Evolutionary conservation across 2,797 vertebrate genomes (phyloP).

Genomic region (Sebastes steindachneri): DNA sequence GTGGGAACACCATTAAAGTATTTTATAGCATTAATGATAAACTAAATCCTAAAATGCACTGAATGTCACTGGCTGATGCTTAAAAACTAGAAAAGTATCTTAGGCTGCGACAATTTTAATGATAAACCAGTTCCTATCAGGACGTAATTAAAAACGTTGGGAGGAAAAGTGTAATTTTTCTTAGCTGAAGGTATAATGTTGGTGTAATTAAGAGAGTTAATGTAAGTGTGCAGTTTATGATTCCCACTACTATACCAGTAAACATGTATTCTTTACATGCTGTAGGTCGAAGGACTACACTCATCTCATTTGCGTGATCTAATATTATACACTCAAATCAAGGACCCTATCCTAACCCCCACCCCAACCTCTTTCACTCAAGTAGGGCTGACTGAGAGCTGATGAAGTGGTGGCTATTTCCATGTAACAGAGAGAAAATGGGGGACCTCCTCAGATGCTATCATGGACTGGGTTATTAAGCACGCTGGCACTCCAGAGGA

Average conservation of each 20-base stretch:
- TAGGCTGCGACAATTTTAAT: not conserved
- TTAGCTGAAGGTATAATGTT: not conserved
- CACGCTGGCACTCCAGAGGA: slow-evolving; percentile 45
- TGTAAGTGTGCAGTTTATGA: not conserved
- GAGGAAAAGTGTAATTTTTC: not conserved
- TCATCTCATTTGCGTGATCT: slow-evolving; percentile 35
- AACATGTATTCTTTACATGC: slow-evolving; percentile 19
- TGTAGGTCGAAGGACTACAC: not conserved
- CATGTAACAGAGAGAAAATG: slow-evolving; percentile 53
- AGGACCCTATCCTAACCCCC: slow-evolving; percentile 36
- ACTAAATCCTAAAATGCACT: not conserved
- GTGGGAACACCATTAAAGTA: not conserved
- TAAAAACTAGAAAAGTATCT: not conserved
- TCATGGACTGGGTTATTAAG: slow-evolving; percentile 63
- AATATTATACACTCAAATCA: slow-evolving; percentile 40
- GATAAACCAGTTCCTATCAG: not conserved
- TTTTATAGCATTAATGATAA: not conserved
- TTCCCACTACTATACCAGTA: not conserved
- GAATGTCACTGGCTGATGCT: not conserved
- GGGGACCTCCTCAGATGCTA: slow-evolving; percentile 59
- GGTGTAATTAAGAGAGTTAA: not conserved
- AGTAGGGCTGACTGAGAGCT: slow-evolving; percentile 52
- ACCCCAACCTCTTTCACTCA: slow-evolving; percentile 33
- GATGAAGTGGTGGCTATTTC: slow-evolving; percentile 63
- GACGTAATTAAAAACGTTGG: not conserved